Percentiles rank a stretch among this genome's conserved stretches.
Evolutionary conservation across 1,140 invertebrate genomes (phyloP).

Genomic region (Sycobia sp.): DNA sequence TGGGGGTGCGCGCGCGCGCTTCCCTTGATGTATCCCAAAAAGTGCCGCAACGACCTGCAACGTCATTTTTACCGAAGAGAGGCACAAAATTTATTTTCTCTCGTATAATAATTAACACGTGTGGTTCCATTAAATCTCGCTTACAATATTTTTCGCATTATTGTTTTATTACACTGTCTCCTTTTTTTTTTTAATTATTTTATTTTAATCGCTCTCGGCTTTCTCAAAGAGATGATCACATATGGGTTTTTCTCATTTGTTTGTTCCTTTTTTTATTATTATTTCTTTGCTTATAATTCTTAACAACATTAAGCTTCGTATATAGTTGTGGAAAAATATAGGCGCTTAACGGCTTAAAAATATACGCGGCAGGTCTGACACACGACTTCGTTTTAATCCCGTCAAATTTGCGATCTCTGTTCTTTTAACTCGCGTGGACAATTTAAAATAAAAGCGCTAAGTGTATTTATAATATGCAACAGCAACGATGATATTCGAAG

Average conservation of each 20-base stretch:
- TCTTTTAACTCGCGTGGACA: constrained; percentile 14
- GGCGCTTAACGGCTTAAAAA: constrained; percentile 24
- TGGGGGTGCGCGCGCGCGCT: no score
- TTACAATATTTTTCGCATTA: constrained; percentile 30
- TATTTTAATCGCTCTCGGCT: constrained; percentile 22
- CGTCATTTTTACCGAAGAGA: constrained; percentile 26
- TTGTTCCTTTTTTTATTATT: constrained; percentile 17
- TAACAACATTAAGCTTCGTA: constrained; percentile 10
- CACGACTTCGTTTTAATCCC: constrained; percentile 15
- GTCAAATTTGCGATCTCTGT: constrained; percentile 23
- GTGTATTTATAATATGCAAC: no score
- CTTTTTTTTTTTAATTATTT: no score
- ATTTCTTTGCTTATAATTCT: constrained; percentile 21
- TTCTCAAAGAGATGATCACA: constrained; percentile 34
- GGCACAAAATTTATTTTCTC: not conserved
- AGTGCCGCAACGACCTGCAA: constrained; percentile 24
- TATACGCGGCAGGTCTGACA: constrained; percentile 28
- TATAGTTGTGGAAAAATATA: constrained; percentile 35
- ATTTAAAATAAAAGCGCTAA: constrained; percentile 21
- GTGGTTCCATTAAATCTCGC: not conserved
- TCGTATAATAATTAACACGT: no score
- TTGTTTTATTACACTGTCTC: constrained; percentile 9
- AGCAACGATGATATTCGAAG: constrained; percentile 1
- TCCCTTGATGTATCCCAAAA: not conserved
- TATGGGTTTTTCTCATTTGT: constrained; percentile 24